These are phyloP conservation scores for Avahi laniger DNA, from an alignment of 2,797 vertebrate genomes.

Conservation along the genomic window DNA sequence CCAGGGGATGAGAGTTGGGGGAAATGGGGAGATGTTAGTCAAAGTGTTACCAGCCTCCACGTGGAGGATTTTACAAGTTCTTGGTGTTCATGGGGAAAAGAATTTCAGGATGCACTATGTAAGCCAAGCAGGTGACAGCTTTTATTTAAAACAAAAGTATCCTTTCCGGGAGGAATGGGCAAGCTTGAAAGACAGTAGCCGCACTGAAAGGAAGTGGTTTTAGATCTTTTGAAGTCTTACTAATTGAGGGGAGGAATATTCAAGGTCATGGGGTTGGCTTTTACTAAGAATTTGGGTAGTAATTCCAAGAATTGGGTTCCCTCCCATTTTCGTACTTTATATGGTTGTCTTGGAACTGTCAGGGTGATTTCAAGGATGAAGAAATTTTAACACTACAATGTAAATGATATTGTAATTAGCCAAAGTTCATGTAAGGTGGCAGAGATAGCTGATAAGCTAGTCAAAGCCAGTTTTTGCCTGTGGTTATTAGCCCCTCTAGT, in stretches of 20 bases:
- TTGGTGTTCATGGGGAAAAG: background rate
- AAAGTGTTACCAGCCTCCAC: background rate
- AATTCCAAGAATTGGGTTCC: background rate
- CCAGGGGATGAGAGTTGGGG: background rate
- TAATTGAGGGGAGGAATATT: background rate
- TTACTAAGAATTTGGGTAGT: background rate
- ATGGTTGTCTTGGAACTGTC: background rate
- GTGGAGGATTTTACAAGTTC: background rate
- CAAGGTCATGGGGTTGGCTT: background rate
- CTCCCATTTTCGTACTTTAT: background rate
- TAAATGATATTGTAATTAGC: background rate
- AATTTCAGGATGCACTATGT: background rate
- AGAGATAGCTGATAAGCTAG: background rate
- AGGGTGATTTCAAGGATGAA: background rate
- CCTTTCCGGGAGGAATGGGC: background rate
- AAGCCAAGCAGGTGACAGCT: background rate
- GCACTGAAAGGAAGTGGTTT: background rate
- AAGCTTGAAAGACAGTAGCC: background rate
- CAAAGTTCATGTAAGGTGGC: background rate
- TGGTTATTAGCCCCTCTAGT: background rate
- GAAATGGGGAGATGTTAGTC: background rate
- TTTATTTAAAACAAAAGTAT: background rate
- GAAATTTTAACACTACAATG: background rate
- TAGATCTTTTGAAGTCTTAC: background rate
- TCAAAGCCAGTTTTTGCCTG: background rate